A percentile compares a stretch with the other conserved stretches of the same genome.
Evolutionary conservation across 2,113 vertebrate genomes (phyloP).

Genomic region (Leucoraja erinaceus): DNA sequence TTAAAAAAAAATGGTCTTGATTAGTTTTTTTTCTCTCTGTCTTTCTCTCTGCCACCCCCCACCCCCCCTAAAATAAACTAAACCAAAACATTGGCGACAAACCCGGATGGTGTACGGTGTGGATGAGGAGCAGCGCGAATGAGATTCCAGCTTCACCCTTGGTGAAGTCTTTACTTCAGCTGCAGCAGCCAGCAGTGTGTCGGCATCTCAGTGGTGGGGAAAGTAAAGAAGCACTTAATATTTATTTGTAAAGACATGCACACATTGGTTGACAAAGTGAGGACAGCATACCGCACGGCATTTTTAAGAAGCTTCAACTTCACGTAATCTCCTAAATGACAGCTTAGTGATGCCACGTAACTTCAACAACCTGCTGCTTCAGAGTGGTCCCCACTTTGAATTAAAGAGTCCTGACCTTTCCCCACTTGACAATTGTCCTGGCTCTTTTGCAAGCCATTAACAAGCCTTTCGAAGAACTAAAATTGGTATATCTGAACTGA

Average conservation of each 20-base stretch:
- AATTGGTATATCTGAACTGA: slow-evolving; percentile 35
- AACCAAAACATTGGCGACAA: slow-evolving; percentile 17
- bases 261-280: slow-evolving; percentile 26
- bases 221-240: slow-evolving; percentile 22
- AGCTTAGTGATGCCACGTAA: slow-evolving; percentile 17
- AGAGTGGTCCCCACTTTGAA: slow-evolving; percentile 34
- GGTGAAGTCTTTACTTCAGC: slow-evolving; percentile 17
- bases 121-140: too few relatives aligned
- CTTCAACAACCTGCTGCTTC: slow-evolving; percentile 32
- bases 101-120: not conserved
- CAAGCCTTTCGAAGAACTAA: slow-evolving; percentile 37
- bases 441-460: slow-evolving; percentile 36
- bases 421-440: slow-evolving; percentile 28
- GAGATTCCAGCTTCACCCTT: slow-evolving; percentile 25
- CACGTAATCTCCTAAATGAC: slow-evolving; percentile 28
- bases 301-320: slow-evolving; percentile 25
- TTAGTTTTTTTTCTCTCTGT: slow-evolving; percentile 8
- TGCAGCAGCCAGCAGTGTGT: slow-evolving; percentile 35
- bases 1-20: not conserved
- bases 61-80: not conserved
- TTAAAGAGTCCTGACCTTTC: slow-evolving; percentile 35
- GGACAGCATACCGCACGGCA: slow-evolving; percentile 8
- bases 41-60: not conserved
- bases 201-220: not conserved
- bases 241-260: not conserved